phyloP scores from a whole-genome alignment of 2,888 invertebrate genomes.

The Ischnus inquisitorius region DNA sequence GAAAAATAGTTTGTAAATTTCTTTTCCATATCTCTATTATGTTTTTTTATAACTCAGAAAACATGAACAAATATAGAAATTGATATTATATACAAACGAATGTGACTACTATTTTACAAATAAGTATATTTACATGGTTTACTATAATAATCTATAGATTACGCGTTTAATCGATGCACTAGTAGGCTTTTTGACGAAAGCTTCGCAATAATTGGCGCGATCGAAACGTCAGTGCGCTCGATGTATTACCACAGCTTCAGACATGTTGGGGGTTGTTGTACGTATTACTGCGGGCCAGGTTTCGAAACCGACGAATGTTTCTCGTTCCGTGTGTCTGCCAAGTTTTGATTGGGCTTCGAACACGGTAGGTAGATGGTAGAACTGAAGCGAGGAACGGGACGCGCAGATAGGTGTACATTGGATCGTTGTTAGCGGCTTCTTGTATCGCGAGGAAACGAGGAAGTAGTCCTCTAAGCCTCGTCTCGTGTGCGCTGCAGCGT shows the following conservation, averaged over 20 bases:
- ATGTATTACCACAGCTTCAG: neutral
- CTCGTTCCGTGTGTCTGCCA: conserved; percentile 74
- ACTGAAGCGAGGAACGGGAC: conserved; percentile 28
- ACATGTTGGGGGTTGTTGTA: conserved; percentile 7
- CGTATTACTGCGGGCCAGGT: conserved; percentile 5
- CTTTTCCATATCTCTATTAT: no score
- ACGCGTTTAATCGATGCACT: neutral
- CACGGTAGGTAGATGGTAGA: conserved; percentile 6
- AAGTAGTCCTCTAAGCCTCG: conserved; percentile 6
- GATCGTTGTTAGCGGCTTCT: conserved; percentile 12
- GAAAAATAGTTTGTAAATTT: no score
- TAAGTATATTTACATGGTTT: no score
- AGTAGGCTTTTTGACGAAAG: neutral
- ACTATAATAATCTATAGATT: no score
- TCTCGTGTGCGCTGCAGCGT: conserved; percentile 26
- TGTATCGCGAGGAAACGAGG: conserved; percentile 49
- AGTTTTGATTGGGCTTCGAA: conserved; percentile 78
- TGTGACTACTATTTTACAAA: no score
- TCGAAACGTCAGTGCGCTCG: conserved; percentile 12
- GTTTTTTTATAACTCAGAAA: no score
- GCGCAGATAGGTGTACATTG: conserved; percentile 31
- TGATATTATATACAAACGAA: no score
- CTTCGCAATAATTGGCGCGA: conserved; percentile 15
- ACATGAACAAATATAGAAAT: no score
- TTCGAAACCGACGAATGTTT: conserved; percentile 61